Evolutionary conservation across 2,888 invertebrate species (phyloP), one percentile per base, ranked within the genome.

Genomic region (Magallana nippona): DNA sequence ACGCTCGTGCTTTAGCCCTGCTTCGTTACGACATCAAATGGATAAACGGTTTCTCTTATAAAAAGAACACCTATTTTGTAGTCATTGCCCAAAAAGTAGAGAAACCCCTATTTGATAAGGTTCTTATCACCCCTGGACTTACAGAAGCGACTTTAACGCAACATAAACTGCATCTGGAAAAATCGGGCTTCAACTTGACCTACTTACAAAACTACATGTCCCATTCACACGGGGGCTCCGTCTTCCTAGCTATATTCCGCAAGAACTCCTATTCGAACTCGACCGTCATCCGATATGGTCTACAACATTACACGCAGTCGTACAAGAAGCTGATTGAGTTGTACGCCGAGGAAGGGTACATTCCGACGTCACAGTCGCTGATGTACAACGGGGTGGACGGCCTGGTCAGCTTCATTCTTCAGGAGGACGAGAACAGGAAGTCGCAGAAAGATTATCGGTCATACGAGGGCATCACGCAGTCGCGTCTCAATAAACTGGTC

Each of bases 131-230:
- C 19, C 89, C 89, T 27, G 92, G 92, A 10, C 84, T 92, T 44
- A 86, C 86, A 2, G 88, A 90, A 81, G 78, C 90, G 62, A 88
- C 89, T 58, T 87, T 92, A 8, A 87, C 89, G 10, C 85, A 88
- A 27, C 85, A 85, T 15, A 92, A 92, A 85, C 86, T 91, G 1
- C 86, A 88, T 32, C 87, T 90, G 32, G 89, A 91, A 79, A 87
- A 88, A 55, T 81, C 84, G 10, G 91, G 91, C 55, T 92, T 91
- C 88, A 91, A 92, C 85, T 89, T 93, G 85, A 91, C 90, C 10
- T 89, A 91, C 83, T 89, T 93, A 71, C 93, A 92, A 85, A 92
- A 92, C 85, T 92, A 91, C 87, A 88, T 88, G 57, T 92, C 92
- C 83, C 85, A 88, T 81, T 91, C 93, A 0, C 93, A 93, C 81